Base-by-base conservation (phyloP, 2,888 invertebrate species). In the Crioceris asparagi region DNA sequence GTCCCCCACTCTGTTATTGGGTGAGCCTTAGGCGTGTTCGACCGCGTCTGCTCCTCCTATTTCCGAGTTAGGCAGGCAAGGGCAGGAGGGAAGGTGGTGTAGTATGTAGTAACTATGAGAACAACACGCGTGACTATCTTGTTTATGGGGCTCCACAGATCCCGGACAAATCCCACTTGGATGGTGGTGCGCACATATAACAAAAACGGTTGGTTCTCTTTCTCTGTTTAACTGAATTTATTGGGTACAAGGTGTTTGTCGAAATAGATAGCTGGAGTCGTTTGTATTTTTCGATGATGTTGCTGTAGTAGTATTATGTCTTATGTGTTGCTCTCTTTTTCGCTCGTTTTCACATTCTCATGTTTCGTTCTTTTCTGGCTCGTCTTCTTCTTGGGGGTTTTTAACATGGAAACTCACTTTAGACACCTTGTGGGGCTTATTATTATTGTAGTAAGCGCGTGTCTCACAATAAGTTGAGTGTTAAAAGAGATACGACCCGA, bases 191-290 rank as follows among this genome's bases (percentile, higher is more conserved):
- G n/a, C n/a, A n/a, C n/a, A 51, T 55, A 59, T 60, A 60, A 63
- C 64, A 62, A 62, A 62, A 64, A 62, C 62, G 57, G n/a, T n/a
- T n/a, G n/a, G n/a, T n/a, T n/a, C n/a, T n/a, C n/a, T n/a, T n/a
- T n/a, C n/a, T n/a, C n/a, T n/a, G n/a, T n/a, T 57, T 64, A 64
- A 64, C 63, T 59, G 65, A 65, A 65, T 65, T 65, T 65, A 65
- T 65, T 64, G 64, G 64, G 62, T 64, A 65, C 65, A 65, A 63
- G 64, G 64, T 65, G 65, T 65, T 65, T 61, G 63, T 61, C 60
- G 60, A 62, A 65, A 65, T 65, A 64, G 63, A 64, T 65, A 61
- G 63, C 58, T 62, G 54, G 60, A 59, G 59, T 65, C 64, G 60
- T 65, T 65, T 65, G 64, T 65, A 64, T 64, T 64, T 64, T 54